Base-by-base conservation (phyloP, 2,797 vertebrate genomes). In the Anguilla anguilla region DNA sequence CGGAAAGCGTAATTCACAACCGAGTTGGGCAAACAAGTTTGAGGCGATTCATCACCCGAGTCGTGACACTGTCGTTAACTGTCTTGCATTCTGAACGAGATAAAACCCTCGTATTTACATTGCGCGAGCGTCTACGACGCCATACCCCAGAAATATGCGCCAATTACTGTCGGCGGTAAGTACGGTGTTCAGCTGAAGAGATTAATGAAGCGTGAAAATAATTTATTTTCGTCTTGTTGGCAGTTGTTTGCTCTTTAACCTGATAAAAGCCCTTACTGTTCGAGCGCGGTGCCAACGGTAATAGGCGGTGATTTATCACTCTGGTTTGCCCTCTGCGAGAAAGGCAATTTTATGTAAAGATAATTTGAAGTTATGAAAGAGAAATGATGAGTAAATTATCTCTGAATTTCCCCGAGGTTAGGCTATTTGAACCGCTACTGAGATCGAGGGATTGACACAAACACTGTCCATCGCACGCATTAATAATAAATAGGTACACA, bases 291-390 rank as follows among this genome's bases (percentile, higher is more conserved):
- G 11, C 83, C 88, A 91, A 92, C 91, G 91, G 90, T 93, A 93
- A 93, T 91, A 81, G 89, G 84, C 84, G 0, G 85, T 94, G 93
- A 94, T 94, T 91, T 92, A 94, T 81, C n/a, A 91, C 89, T 91
- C 85, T 88, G 88, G 92, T 91, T 92, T 74, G 89, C 89, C 82
- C 88, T 88, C 31, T 67, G 31, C n/a, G 35, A 17, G 25, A 84
- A 83, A 83, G n/a, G 51, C 46, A 53, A 83, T 83, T 31, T 83
- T 83, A 28, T 83, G 49, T 53, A 25, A 28, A 31, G 49, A 57
- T 51, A 83, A 25, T 49, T 10, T n/a, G 49, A 28, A 83, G n/a
- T 55, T 83, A 57, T 57, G 82, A 83, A 46, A 57, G 49, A 57
- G 49, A 84, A 31, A 81, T 49, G 77, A 81, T 81, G 11, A 19